Percentiles rank a stretch among this genome's conserved stretches.
Conservation (phyloP, 37 sponge, comb jelly and placozoan genomes). For the Spongia lamella region DNA sequence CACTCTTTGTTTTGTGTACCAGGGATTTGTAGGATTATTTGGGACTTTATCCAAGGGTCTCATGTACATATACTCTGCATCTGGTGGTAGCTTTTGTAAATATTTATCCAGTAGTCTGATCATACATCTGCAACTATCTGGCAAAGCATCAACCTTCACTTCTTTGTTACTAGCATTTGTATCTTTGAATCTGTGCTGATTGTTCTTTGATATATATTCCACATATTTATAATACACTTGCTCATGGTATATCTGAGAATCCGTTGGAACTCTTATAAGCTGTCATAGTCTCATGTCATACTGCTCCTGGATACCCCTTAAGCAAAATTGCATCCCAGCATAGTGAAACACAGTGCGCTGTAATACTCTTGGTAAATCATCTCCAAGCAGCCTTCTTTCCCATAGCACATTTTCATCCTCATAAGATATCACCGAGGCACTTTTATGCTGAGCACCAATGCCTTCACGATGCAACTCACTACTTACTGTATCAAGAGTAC, state of each 20-base stretch:
- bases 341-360: slow-evolving; percentile 14
- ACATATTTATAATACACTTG: slow-evolving; percentile 25
- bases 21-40: slow-evolving; percentile 14
- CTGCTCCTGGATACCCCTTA: slow-evolving; percentile 46
- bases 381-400: slow-evolving; percentile 23
- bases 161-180: slow-evolving; percentile 22
- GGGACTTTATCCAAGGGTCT: slow-evolving; percentile 30
- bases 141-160: slow-evolving; percentile 18
- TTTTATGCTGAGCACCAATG: slow-evolving; percentile 24
- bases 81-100: too few relatives aligned
- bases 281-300: slow-evolving; percentile 18
- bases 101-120: slow-evolving; percentile 39
- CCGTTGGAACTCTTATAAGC: background rate
- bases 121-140: slow-evolving; percentile 11
- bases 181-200: slow-evolving; percentile 46
- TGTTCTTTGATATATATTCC: too few relatives aligned
- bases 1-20: slow-evolving; percentile 17
- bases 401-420: slow-evolving; percentile 39
- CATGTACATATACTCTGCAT: slow-evolving; percentile 31
- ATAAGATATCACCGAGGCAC: slow-evolving; percentile 24
- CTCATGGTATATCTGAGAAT: slow-evolving; percentile 18
- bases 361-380: slow-evolving; percentile 13
- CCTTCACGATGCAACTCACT: slow-evolving; percentile 35
- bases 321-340: slow-evolving; percentile 40
- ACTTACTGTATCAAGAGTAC: slow-evolving; percentile 19